phyloP scores from a whole-genome alignment of 2,888 invertebrate species.

The Drosophila helvetica region DNA sequence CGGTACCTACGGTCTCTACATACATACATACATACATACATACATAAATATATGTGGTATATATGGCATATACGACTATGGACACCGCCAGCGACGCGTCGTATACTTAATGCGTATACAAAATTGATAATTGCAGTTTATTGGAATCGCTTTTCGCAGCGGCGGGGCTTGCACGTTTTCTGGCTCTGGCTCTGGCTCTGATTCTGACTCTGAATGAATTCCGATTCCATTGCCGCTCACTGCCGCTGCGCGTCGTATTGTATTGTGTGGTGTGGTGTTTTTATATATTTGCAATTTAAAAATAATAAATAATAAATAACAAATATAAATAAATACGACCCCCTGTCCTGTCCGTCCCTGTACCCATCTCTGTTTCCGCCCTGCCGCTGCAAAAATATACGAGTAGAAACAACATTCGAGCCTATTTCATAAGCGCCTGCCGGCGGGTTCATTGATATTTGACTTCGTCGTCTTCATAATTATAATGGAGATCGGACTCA shows the following conservation, averaged over 20 bases:
- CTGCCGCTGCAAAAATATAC: conserved; percentile 23
- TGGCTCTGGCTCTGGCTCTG: conserved; percentile 6
- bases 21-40: no score
- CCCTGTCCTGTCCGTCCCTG: conserved; percentile 7
- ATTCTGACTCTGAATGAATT: conserved; percentile 71
- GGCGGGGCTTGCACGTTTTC: conserved; percentile 57
- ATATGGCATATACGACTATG: conserved; percentile 27
- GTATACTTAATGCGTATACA: conserved; percentile 69
- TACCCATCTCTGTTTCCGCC: neutral
- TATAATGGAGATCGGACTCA: conserved; percentile 19
- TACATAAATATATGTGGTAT: neutral
- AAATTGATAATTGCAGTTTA: conserved; percentile 65
- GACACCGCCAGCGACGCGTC: conserved; percentile 39
- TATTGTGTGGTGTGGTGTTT: conserved; percentile 17
- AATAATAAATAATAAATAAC: conserved; percentile 59
- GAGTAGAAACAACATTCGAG: conserved; percentile 48
- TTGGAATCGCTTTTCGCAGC: conserved; percentile 39
- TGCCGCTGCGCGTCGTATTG: conserved; percentile 8
- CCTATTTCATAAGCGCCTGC: conserved; percentile 69
- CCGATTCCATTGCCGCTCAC: conserved; percentile 31
- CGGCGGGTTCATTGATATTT: conserved; percentile 74
- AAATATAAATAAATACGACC: conserved; percentile 38
- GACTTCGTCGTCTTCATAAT: conserved; percentile 38
- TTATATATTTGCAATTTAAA: conserved; percentile 29
- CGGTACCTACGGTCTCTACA: conserved; percentile 7